Base-by-base conservation (phyloP, 2,797 vertebrate species). In the Apogon talboti region DNA sequence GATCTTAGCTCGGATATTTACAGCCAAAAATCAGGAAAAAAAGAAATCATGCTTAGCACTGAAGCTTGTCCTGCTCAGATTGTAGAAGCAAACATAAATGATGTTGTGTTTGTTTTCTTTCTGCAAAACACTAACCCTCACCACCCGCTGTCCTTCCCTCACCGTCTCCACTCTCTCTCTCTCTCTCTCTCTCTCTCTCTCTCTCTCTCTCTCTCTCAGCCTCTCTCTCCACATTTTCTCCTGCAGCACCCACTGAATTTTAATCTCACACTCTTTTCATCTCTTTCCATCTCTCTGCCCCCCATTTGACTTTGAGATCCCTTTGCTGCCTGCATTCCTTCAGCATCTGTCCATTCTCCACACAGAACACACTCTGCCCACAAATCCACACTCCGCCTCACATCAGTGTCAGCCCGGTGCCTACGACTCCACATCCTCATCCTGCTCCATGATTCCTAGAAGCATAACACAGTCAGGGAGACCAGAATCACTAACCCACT, bases 281-380 rank as follows among this genome's bases (percentile, higher is more conserved):
- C 61, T 74, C 66, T 69, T 56, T 77, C 66, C 70, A 43, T 79
- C 54, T 71, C 66, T 62, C 60, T 50, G 37, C 64, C 44, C 46
- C 63, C 64, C 47, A 11, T 75, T 79, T 81, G 81, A 81, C 69
- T 78, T 74, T 76, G 67, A 73, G 72, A 56, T 61, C 58, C 66
- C 44, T 30, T 60, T 13, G 3, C 45, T 59, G 35, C 54, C 52
- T 60, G 61, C 43, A 47, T 80, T 74, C 57, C 47, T 66, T 15
- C 52, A 56, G 70, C 66, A 66, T 73, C 60, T 78, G 58, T 73
- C 65, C 60, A 3, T 70, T 71, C 65, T 76, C 41, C 53, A 28
- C 57, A 60, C 28, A 62, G 7, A 48, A 56, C 40, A 30, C 21
- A n/a, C n/a, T n/a, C n/a, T n/a, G n/a, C n/a, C n/a, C n/a, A n/a